A percentile compares a stretch with the other conserved stretches of the same genome.
Conservation (phyloP, 2,888 invertebrate species). For the Heliconius aoede region DNA sequence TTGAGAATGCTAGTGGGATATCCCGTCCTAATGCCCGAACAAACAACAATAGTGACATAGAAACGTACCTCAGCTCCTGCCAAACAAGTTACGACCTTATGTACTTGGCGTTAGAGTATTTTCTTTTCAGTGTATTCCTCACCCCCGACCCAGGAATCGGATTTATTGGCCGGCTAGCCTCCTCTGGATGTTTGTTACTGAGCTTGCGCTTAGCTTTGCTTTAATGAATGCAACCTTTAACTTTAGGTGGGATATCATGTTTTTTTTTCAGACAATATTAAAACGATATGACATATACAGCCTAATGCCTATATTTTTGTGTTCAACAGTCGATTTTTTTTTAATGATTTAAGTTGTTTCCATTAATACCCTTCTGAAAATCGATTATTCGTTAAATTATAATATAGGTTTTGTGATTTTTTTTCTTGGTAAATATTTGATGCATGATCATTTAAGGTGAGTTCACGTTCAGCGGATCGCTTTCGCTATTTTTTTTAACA, state of each 20-base stretch:
- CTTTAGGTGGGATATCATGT: conserved; percentile 16
- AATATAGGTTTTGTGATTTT: not conserved
- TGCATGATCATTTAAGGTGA: conserved; percentile 42
- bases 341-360: conserved; percentile 9
- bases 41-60: conserved; percentile 44
- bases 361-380: not conserved
- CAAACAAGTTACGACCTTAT: conserved; percentile 78
- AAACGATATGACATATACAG: not conserved
- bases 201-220: conserved; percentile 80
- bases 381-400: not conserved
- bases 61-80: conserved; percentile 54
- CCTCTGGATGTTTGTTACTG: conserved; percentile 81
- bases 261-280: conserved; percentile 9
- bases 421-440: conserved; percentile 3
- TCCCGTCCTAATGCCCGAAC: conserved; percentile 58
- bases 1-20: conserved; percentile 82
- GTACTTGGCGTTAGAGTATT: conserved; percentile 83
- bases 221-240: conserved; percentile 50
- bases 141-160: conserved; percentile 83
- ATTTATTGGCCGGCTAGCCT: conserved; percentile 81
- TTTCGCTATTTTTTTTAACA: conserved; percentile 30
- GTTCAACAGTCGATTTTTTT: conserved; percentile 2
- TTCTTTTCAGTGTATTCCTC: conserved; percentile 84
- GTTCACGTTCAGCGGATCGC: conserved; percentile 33
- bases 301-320: conserved; percentile 19